Conservation (phyloP, 2,113 vertebrate genomes). For the Lates calcarifer region DNA sequence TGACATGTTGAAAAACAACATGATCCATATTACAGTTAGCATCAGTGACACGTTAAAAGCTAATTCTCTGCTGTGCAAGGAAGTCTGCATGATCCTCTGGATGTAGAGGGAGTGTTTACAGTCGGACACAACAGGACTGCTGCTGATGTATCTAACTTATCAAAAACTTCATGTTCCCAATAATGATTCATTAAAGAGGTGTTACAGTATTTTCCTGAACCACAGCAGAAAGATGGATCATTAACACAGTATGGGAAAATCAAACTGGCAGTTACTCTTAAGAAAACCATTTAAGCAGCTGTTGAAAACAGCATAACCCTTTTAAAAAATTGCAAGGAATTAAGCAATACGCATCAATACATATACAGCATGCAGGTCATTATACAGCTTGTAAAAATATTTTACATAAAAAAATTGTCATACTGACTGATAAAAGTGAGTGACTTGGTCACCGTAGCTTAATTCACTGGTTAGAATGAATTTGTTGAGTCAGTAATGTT, state of each 20-base stretch:
- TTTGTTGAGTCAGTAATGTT: slow-evolving; percentile 20
- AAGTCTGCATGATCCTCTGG: not conserved
- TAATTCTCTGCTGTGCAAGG: slow-evolving; percentile 1
- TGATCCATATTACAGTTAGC: not conserved
- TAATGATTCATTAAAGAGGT: not conserved
- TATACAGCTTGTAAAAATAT: slow-evolving; percentile 25
- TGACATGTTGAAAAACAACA: slow-evolving; percentile 13
- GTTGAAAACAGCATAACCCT: not conserved
- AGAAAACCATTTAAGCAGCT: not conserved
- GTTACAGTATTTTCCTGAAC: not conserved
- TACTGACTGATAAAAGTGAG: not conserved
- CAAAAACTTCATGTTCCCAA: slow-evolving; percentile 5
- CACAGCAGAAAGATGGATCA: not conserved
- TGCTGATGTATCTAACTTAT: not conserved
- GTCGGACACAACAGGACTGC: slow-evolving; percentile 8
- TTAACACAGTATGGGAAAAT: not conserved
- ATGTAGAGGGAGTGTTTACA: slow-evolving; percentile 39
- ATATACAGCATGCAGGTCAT: slow-evolving; percentile 1
- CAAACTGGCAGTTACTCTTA: not conserved
- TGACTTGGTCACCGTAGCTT: slow-evolving; percentile 50
- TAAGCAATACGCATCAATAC: slow-evolving; percentile 1
- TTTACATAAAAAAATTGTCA: slow-evolving; percentile 31
- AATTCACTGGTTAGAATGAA: slow-evolving; percentile 45
- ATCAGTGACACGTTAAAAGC: not conserved
- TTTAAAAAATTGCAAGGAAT: not conserved